phyloP scores from a whole-genome alignment of 2,797 vertebrate species.

The Malurus splendens region DNA sequence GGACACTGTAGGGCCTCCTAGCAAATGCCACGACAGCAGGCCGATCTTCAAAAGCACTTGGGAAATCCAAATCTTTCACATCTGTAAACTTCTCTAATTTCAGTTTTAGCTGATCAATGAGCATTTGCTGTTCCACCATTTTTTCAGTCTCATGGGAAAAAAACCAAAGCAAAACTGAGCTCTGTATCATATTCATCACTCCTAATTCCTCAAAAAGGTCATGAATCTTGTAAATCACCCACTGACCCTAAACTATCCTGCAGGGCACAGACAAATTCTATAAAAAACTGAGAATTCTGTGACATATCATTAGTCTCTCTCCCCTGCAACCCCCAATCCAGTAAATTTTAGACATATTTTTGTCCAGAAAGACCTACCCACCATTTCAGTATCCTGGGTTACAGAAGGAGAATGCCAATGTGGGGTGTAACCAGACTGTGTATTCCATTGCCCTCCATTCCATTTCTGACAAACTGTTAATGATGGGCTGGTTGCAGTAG shows the following conservation, averaged over 20 bases:
- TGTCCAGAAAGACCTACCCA: not conserved
- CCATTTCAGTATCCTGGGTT: not conserved
- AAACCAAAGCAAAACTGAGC: not conserved
- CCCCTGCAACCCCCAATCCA: not conserved
- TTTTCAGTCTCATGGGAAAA: conserved; percentile 78
- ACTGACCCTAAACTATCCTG: not conserved
- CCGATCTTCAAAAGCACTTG: conserved; percentile 35
- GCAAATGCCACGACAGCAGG: conserved; percentile 5
- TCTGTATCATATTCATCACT: not conserved
- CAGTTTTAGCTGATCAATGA: conserved; percentile 76
- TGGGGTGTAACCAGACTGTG: not conserved
- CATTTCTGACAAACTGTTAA: not conserved
- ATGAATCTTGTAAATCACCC: not conserved
- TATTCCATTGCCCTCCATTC: not conserved
- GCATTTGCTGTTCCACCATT: conserved; percentile 84
- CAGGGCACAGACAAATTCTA: not conserved
- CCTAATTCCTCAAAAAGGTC: not conserved
- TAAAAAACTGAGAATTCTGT: not conserved
- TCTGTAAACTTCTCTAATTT: conserved; percentile 61
- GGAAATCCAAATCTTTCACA: conserved; percentile 23
- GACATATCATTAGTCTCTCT: not conserved
- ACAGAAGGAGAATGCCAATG: not conserved
- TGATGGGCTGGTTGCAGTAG: accelerated
- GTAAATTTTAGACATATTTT: not conserved
- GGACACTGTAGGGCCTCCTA: conserved; percentile 77